These are phyloP conservation scores for Nematostella vectensis DNA, from an alignment of 92 coral and sea anemone genomes.

Conservation along the genomic window DNA sequence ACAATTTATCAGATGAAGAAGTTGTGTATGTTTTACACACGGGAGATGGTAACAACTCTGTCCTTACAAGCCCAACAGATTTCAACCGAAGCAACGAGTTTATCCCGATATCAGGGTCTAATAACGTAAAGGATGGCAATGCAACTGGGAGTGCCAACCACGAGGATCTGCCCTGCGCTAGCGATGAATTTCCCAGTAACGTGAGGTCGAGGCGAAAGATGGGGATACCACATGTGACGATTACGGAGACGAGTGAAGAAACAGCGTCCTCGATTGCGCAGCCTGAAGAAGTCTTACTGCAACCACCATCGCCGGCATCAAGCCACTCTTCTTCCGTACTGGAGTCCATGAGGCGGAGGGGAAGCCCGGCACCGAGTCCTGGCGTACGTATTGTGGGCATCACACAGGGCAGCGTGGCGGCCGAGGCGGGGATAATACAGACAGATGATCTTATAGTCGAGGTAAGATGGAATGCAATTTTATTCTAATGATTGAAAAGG, in stretches of 20 bases:
- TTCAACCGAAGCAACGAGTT: background rate
- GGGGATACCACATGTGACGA: background rate
- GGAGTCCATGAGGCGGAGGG: constrained; percentile 51
- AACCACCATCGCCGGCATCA: constrained; percentile 14
- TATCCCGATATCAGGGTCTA: background rate
- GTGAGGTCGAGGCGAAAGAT: background rate
- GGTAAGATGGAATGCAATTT: constrained; percentile 41
- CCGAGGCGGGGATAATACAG: constrained; percentile 23
- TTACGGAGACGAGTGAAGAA: background rate
- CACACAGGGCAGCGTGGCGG: constrained; percentile 64
- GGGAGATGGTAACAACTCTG: constrained; percentile 56
- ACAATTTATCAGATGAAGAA: constrained; percentile 22
- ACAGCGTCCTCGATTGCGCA: background rate
- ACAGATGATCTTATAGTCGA: constrained; percentile 69
- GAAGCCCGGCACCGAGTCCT: constrained; percentile 52
- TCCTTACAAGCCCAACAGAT: constrained; percentile 22
- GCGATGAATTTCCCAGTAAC: background rate
- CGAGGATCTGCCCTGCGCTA: background rate
- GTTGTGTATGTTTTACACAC: constrained; percentile 67
- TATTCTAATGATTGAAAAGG: no score
- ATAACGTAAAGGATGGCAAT: background rate
- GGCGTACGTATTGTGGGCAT: constrained; percentile 74
- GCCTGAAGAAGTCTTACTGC: background rate
- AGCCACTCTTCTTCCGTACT: constrained; percentile 48
- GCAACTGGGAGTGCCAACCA: background rate